A percentile compares a stretch with the other conserved stretches of the same genome.
Evolutionary conservation across 2,888 invertebrate genomes (phyloP).

Genomic region (Andricus quercusramuli): DNA sequence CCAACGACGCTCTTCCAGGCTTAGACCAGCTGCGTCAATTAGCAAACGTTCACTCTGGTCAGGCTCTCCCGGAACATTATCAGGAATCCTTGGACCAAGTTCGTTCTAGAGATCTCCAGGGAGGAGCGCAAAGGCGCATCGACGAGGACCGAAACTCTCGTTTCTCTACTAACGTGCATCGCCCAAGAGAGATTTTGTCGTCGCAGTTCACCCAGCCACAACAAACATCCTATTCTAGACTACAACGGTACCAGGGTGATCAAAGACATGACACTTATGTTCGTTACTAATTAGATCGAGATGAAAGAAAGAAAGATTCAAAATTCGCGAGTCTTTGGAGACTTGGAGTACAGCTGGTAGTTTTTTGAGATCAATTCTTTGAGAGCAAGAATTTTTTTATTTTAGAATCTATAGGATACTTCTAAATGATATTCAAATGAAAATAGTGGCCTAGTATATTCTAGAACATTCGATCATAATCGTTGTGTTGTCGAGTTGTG

Average conservation of each 20-base stretch:
- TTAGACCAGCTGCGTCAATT: conserved; percentile 45
- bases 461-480: too few species aligned
- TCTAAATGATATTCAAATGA: background rate
- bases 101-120: conserved; percentile 4
- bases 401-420: background rate
- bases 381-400: background rate
- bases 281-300: conserved; percentile 59
- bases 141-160: background rate
- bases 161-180: conserved; percentile 4
- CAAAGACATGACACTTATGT: conserved; percentile 67
- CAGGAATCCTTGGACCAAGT: background rate
- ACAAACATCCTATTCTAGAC: conserved; percentile 65
- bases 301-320: conserved; percentile 29
- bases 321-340: background rate
- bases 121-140: conserved; percentile 22
- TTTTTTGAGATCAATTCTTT: background rate
- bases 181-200: conserved; percentile 24
- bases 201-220: conserved; percentile 60
- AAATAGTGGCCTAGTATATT: too few species aligned
- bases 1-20: conserved; percentile 47
- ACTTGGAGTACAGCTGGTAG: conserved; percentile 24
- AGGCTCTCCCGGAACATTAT: conserved; percentile 45
- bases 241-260: conserved; percentile 66
- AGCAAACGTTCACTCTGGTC: conserved; percentile 46
- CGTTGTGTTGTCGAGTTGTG: too few species aligned